Conservation (phyloP, 92 coral and sea anemone species). For the Virgularia gustaviana region DNA sequence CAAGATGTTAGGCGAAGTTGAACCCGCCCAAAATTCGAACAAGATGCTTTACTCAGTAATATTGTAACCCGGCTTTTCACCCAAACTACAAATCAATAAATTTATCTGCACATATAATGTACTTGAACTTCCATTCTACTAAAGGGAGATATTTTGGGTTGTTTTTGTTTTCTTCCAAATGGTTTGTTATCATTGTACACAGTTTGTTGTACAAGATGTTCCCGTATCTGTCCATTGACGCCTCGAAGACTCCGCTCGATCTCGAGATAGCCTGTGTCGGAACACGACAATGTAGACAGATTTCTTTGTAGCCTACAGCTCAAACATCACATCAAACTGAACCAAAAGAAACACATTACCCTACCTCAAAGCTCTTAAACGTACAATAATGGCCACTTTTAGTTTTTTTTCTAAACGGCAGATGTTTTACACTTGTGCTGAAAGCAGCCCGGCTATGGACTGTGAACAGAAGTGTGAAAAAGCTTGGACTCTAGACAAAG, state of each 20-base stretch:
- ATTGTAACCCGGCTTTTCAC: no score
- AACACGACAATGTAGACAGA: not conserved
- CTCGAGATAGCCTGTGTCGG: constrained; percentile 22
- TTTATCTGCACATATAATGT: no score
- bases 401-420: no score
- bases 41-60: not conserved
- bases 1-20: not conserved
- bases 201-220: constrained; percentile 37
- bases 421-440: no score
- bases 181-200: constrained; percentile 22
- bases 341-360: no score
- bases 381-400: no score
- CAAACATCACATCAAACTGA: not conserved
- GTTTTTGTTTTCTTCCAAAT: not conserved
- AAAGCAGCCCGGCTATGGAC: no score
- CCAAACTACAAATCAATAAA: no score
- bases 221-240: constrained; percentile 12
- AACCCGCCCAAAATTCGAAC: not conserved
- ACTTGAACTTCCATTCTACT: not conserved
- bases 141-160: not conserved
- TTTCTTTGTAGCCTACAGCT: not conserved
- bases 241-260: constrained; percentile 7
- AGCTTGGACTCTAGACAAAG: no score
- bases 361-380: no score
- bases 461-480: no score